Conservation (phyloP, 2,113 vertebrate genomes). For the Ceratotherium simum region DNA sequence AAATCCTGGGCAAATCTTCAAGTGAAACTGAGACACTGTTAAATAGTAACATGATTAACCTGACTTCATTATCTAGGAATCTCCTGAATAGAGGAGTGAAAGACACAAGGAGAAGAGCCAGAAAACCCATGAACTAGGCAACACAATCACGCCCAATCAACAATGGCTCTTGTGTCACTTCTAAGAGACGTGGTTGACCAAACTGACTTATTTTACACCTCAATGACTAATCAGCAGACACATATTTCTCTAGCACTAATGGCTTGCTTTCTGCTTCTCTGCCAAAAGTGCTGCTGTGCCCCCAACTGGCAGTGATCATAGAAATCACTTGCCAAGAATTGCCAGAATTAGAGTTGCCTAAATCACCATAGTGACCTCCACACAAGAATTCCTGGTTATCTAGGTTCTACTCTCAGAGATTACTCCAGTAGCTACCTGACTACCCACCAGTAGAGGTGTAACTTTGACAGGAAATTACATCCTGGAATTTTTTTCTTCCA, state of each 20-base stretch:
- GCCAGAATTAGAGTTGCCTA: not conserved
- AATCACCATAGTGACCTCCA: not conserved
- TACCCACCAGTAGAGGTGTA: not conserved
- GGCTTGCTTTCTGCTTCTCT: not conserved
- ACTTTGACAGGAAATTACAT: not conserved
- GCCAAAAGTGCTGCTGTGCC: not conserved
- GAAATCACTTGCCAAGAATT: not conserved
- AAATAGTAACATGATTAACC: constrained; percentile 37
- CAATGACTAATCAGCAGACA: not conserved
- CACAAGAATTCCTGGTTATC: not conserved
- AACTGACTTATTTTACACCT: not conserved
- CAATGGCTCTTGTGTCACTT: not conserved
- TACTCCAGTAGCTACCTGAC: not conserved
- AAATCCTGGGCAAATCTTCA: constrained; percentile 66
- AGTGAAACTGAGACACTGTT: constrained; percentile 69
- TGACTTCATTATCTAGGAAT: constrained; percentile 68
- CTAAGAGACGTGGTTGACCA: not conserved
- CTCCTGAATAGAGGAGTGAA: constrained; percentile 51
- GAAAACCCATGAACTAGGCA: not conserved
- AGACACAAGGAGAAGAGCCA: constrained; percentile 39
- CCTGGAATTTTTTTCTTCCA: not conserved
- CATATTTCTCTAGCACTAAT: not conserved
- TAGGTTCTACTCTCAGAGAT: not conserved
- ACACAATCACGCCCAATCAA: not conserved
- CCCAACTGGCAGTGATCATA: not conserved